Base-by-base conservation (phyloP, 1,140 invertebrate genomes). In the Pseudomyrmex gracilis region DNA sequence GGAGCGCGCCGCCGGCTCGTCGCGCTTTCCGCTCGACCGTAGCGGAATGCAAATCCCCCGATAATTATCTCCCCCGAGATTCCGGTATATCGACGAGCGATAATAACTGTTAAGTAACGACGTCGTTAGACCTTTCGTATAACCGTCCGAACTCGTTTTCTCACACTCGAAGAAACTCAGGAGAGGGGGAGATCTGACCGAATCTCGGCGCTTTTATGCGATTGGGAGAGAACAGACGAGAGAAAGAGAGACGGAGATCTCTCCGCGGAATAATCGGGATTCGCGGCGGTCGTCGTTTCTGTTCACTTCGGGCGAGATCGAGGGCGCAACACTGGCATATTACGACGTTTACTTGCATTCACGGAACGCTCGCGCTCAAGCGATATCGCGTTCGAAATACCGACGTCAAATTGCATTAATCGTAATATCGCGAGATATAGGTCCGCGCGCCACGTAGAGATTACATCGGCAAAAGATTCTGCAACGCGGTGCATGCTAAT, bases 331-430 rank as follows among this genome's bases (percentile, higher is more conserved):
- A 87, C 55, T 66, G 73, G 60, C 34, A 17, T 67, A 66, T 68
- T 68, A 15, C 22, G 47, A 57, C 49, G 63, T 66, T 49, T 20
- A 34, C 47, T 9, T 47, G 61, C 15, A 61, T 63, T 10, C 55
- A 55, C 51, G 20, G 64, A 15, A 61, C 4, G 34, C 22, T 71
- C 60, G 66, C 51, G 34, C 17, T n/a, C 67, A 47, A 57, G 53
- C 66, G 55, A 20, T 73, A 71, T 71, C 77, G 51, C 78, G 87
- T 24, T 20, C 83, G 68, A 73, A 77, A 83, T 80, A 77, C 86
- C 89, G 88, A 87, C 84, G 88, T 90, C 88, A 86, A 89, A 90
- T 90, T 85, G 83, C 84, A 84, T 90, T 90, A 89, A 89, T 89
- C 89, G 89, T 89, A 89, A 90, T 90, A 90, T 86, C 85, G 85